These are phyloP conservation scores for Mus pahari DNA, from an alignment of 2,113 vertebrate genomes.

Conservation along the genomic window DNA sequence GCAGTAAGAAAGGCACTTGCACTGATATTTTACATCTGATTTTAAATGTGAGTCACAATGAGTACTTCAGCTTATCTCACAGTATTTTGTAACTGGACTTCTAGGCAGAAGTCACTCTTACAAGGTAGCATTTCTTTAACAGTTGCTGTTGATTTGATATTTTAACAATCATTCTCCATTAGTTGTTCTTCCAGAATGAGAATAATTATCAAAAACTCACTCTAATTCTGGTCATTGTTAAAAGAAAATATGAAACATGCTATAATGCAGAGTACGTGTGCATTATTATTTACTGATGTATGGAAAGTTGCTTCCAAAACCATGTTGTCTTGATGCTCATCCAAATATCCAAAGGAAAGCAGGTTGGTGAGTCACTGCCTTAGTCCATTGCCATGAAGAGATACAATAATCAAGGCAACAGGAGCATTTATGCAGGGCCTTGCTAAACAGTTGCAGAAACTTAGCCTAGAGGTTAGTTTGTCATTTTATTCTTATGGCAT, in stretches of 20 bases:
- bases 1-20: slow-evolving; percentile 5
- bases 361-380: not conserved
- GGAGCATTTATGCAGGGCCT: not conserved
- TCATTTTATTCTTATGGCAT: not conserved
- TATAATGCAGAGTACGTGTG: not conserved
- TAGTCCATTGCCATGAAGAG: not conserved
- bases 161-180: not conserved
- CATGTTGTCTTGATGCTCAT: not conserved
- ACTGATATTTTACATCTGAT: not conserved
- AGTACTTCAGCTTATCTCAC: not conserved
- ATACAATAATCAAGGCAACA: not conserved
- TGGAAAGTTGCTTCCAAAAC: not conserved
- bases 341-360: not conserved
- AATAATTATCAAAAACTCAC: not conserved
- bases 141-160: not conserved
- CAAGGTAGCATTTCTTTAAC: not conserved
- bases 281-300: not conserved
- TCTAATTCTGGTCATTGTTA: not conserved
- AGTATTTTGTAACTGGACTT: not conserved
- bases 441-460: not conserved
- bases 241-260: not conserved
- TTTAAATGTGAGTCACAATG: not conserved
- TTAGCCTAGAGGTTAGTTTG: not conserved
- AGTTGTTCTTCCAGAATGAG: not conserved
- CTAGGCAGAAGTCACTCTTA: not conserved